phyloP scores from a whole-genome alignment of 2,888 invertebrate species.

The Lepidonotus clava region DNA sequence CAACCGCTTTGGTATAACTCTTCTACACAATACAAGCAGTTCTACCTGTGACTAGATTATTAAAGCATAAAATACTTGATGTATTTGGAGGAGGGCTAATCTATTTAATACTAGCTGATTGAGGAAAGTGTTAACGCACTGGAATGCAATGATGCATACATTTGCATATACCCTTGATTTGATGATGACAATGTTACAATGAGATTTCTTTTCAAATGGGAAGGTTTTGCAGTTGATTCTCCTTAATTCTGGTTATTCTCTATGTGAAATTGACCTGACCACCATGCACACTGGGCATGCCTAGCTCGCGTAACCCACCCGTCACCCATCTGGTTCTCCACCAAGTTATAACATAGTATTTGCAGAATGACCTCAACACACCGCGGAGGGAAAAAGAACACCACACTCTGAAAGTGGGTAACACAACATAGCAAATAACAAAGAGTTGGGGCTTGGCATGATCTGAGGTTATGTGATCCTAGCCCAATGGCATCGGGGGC shows the following conservation, averaged over 20 bases:
- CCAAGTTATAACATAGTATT: slow-evolving; percentile 12
- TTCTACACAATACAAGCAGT: slow-evolving; percentile 27
- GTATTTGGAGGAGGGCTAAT: slow-evolving; percentile 38
- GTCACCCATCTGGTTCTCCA: background rate
- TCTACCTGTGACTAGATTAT: slow-evolving; percentile 50
- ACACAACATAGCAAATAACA: slow-evolving; percentile 26
- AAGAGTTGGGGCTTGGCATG: slow-evolving; percentile 14
- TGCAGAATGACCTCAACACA: slow-evolving; percentile 15
- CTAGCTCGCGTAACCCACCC: background rate
- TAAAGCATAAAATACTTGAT: slow-evolving; percentile 44
- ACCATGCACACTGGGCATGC: background rate
- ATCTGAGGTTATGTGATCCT: slow-evolving; percentile 43
- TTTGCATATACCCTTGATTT: slow-evolving; percentile 38
- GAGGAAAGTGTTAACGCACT: slow-evolving; percentile 19
- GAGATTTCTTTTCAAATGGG: background rate
- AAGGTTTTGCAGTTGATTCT: background rate
- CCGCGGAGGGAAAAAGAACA: background rate
- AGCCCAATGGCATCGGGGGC: background rate
- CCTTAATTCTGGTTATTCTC: background rate
- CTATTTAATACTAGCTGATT: slow-evolving; percentile 46
- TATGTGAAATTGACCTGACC: too few relatives aligned
- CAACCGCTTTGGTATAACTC: slow-evolving; percentile 31
- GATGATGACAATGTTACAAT: background rate
- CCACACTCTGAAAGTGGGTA: background rate
- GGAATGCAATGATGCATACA: slow-evolving; percentile 46